Percentiles rank a stretch among this genome's conserved stretches.
These are phyloP conservation scores for Hesperia comma DNA, from an alignment of 2,888 invertebrate species.

Conservation along the genomic window DNA sequence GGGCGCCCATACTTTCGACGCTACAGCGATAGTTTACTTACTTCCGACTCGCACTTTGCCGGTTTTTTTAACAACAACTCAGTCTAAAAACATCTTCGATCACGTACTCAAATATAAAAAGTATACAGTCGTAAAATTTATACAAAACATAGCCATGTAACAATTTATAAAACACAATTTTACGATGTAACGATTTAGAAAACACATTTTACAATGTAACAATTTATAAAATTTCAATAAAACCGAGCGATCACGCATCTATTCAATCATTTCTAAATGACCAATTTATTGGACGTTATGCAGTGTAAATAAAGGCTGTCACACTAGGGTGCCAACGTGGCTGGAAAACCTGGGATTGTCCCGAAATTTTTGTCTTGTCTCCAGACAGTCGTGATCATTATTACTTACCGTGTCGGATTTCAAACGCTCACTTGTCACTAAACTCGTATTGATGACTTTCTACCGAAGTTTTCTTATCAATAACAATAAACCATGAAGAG, in stretches of 20 bases:
- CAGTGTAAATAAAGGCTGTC: conserved; percentile 35
- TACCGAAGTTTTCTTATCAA: too few species aligned
- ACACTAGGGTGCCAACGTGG: too few species aligned
- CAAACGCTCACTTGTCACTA: too few species aligned
- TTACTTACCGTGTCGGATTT: too few species aligned
- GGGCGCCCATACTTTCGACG: too few species aligned
- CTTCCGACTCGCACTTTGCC: too few species aligned
- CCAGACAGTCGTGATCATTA: too few species aligned
- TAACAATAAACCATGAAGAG: too few species aligned
- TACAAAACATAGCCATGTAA: not conserved
- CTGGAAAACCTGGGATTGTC: too few species aligned
- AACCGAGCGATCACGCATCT: not conserved
- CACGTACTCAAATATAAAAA: not conserved
- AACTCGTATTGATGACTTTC: too few species aligned
- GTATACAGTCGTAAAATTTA: not conserved
- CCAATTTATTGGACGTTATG: conserved; percentile 47
- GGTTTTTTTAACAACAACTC: not conserved
- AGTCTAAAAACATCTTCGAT: not conserved
- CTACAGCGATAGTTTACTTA: too few species aligned
- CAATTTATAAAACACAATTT: conserved; percentile 33
- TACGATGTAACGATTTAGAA: conserved; percentile 66
- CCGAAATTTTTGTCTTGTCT: too few species aligned
- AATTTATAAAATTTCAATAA: conserved; percentile 9
- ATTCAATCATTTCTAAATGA: conserved; percentile 9
- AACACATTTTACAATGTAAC: conserved; percentile 51